phyloP scores from a whole-genome alignment of 2,888 invertebrate genomes.

The Beris chalybata region DNA sequence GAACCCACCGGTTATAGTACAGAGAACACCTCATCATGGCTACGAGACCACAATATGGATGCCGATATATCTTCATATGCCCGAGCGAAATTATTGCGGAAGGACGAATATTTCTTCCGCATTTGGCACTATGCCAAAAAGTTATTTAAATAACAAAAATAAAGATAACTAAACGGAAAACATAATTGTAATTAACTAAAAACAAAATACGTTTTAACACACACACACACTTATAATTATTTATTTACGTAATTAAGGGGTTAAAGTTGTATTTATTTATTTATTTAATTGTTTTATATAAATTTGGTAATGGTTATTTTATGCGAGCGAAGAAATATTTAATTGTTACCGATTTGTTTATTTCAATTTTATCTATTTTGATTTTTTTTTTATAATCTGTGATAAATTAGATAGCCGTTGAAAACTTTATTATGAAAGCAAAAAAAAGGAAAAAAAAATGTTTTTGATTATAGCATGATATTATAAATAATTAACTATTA shows the following conservation, averaged over 20 bases:
- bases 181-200: conserved; percentile 2
- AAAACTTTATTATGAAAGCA: conserved; percentile 21
- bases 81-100: conserved; percentile 77
- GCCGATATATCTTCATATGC: conserved; percentile 90
- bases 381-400: conserved; percentile 38
- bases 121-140: conserved; percentile 87
- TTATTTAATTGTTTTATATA: conserved; percentile 17
- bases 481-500: neutral
- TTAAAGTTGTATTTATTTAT: conserved; percentile 15
- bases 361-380: conserved; percentile 28
- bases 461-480: conserved; percentile 2
- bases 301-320: conserved; percentile 13
- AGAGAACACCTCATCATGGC: conserved; percentile 93
- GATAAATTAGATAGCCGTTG: conserved; percentile 36
- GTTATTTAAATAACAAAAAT: conserved; percentile 64
- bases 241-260: conserved; percentile 3
- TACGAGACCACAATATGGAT: conserved; percentile 91
- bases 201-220: neutral
- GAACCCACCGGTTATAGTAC: conserved; percentile 86
- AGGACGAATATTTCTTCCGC: conserved; percentile 95
- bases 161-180: neutral
- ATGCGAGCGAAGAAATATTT: conserved; percentile 35
- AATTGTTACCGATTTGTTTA: conserved; percentile 8
- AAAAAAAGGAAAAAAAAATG: conserved; percentile 1
- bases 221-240: neutral